Evolutionary conservation across 2,888 invertebrate genomes (phyloP).

Genomic region (Protonemura montana): DNA sequence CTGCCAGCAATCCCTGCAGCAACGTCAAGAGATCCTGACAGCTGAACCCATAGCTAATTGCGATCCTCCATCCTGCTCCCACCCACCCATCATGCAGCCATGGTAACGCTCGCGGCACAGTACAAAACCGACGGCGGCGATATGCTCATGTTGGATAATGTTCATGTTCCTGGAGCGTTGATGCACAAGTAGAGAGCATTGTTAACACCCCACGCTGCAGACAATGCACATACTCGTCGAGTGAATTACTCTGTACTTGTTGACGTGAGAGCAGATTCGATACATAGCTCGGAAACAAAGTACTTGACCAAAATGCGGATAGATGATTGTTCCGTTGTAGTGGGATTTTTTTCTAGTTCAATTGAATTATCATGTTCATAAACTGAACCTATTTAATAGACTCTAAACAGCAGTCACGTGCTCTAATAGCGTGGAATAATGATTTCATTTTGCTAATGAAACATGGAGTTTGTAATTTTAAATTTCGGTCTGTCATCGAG

Average conservation of each 20-base stretch:
- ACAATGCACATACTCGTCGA: neutral
- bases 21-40: constrained; percentile 43
- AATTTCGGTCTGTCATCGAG: no score
- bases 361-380: neutral
- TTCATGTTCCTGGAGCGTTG: neutral
- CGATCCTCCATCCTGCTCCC: constrained; percentile 19
- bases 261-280: neutral
- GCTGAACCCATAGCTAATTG: constrained; percentile 44
- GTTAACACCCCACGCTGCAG: neutral
- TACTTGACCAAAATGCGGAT: neutral
- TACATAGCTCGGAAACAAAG: neutral
- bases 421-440: no score
- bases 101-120: neutral
- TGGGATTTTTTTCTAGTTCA: neutral
- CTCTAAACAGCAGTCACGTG: no score
- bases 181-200: neutral
- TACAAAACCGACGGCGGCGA: neutral
- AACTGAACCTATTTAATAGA: no score
- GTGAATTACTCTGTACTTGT: neutral
- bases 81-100: constrained; percentile 1
- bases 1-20: neutral
- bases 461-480: no score
- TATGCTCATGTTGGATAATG: neutral
- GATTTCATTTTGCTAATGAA: no score
- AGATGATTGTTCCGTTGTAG: neutral